Base-by-base conservation (phyloP, 2,797 vertebrate genomes). In the Anguilla megastoma region DNA sequence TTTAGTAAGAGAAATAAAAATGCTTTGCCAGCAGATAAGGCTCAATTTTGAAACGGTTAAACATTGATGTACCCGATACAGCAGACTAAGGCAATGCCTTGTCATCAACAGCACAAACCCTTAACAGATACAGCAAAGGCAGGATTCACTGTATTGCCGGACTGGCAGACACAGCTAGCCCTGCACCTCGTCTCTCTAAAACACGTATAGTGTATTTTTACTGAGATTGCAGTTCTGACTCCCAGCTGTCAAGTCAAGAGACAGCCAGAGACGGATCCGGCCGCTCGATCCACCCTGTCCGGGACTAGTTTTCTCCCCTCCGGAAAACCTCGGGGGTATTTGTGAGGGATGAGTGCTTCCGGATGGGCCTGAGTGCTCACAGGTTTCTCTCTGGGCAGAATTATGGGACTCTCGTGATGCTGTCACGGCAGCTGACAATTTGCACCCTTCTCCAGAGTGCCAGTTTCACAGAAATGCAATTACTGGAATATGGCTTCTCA, bases 221-320 rank as follows among this genome's bases (percentile, higher is more conserved):
- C 69, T 54, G 86, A 36, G 69, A 79, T 54, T 86, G 60, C 48
- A 27, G 21, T 76, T 50, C 52, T 76, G 50, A 48, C 30, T 24
- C 21, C 69, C 45, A 50, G 10, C 60, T 86, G 85, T 74, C 85
- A n/a, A 9, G 36, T 79, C 86, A 58, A 69, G 63, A 69, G 24
- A n/a, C 63, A 69, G 63, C 24, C 0, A 1, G 63, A n/a, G 63
- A 27, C n/a, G 7, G 9, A 27, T 69, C n/a, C 2, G 63, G 63
- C 63, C 9, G 5, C n/a, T 69, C 8, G 63, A 7, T 27, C n/a
- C n/a, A 14, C 63, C 63, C n/a, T 27, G 24, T n/a, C 8, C 1
- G n/a, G 63, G 24, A 24, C 2, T 18, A 63, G 60, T 24, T 63
- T 63, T 3, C 60, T 24, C 60, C 63, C n/a, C 24, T 8, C 2